These are phyloP conservation scores for Nasonia giraulti DNA, from an alignment of 1,140 invertebrate species.

Conservation along the genomic window DNA sequence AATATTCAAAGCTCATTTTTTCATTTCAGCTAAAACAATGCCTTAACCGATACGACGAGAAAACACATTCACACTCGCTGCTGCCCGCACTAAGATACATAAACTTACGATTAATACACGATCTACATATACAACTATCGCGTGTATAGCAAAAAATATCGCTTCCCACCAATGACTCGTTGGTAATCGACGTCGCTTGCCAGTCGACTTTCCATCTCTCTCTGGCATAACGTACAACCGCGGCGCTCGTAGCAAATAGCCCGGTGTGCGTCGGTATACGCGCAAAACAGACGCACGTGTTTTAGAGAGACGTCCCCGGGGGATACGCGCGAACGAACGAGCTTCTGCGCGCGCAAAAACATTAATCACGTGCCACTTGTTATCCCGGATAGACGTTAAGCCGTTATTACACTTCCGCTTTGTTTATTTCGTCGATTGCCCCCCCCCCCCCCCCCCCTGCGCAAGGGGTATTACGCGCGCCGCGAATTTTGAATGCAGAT, in stretches of 20 bases:
- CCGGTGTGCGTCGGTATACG: neutral
- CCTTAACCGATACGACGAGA: neutral
- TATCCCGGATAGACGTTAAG: conserved; percentile 60
- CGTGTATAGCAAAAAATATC: too few species aligned
- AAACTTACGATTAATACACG: too few species aligned
- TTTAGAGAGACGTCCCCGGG: conserved; percentile 59
- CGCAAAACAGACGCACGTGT: conserved; percentile 53
- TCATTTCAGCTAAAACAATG: conserved; percentile 14
- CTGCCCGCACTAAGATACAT: too few species aligned
- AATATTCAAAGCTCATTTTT: neutral
- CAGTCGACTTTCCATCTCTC: neutral
- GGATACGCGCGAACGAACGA: conserved; percentile 55
- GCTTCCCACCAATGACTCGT: too few species aligned
- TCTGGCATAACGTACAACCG: neutral
- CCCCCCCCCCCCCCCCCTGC: too few species aligned
- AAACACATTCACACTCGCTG: too few species aligned
- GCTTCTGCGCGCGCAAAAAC: conserved; percentile 64
- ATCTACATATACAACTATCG: too few species aligned
- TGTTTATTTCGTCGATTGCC: conserved; percentile 44
- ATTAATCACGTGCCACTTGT: conserved; percentile 68
- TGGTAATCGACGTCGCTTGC: neutral
- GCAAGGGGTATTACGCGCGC: neutral
- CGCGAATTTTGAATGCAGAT: neutral
- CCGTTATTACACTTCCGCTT: conserved; percentile 61
- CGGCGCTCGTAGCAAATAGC: neutral